Conservation (phyloP, 2,113 vertebrate genomes). For the Halichoeres trimaculatus region DNA sequence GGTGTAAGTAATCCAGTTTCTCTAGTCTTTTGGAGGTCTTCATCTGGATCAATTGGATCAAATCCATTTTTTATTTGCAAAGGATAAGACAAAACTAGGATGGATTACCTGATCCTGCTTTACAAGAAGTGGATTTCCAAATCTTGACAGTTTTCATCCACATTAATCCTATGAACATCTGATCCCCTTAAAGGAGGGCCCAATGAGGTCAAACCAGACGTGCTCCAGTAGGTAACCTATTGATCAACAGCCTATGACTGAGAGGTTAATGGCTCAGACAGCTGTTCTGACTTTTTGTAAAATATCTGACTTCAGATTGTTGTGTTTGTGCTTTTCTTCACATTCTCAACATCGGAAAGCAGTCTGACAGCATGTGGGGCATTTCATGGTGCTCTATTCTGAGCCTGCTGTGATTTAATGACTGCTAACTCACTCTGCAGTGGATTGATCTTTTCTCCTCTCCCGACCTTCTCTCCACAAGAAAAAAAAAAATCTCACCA, state of each 20-base stretch:
- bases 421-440: conserved; percentile 19
- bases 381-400: conserved; percentile 14
- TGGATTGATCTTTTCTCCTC: conserved; percentile 21
- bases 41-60: too few species aligned
- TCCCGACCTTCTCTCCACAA: not conserved
- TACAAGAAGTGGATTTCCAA: too few species aligned
- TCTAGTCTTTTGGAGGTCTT: too few species aligned
- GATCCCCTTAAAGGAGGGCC: not conserved
- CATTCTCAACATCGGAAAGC: conserved; percentile 1
- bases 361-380: conserved; percentile 3
- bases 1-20: too few species aligned
- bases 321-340: conserved; percentile 18
- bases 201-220: conserved; percentile 16
- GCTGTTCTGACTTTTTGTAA: conserved; percentile 35
- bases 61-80: too few species aligned
- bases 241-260: conserved; percentile 23
- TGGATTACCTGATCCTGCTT: too few species aligned
- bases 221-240: not conserved
- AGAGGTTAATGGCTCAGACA: conserved; percentile 34
- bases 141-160: too few species aligned
- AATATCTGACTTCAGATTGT: conserved; percentile 33
- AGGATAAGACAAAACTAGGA: too few species aligned
- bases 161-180: too few species aligned
- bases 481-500: not conserved
- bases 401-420: conserved; percentile 36